Evolutionary conservation across 1,140 invertebrate species (phyloP), one percentile per base, ranked within the genome.

Genomic region (Drosophila mayri): DNA sequence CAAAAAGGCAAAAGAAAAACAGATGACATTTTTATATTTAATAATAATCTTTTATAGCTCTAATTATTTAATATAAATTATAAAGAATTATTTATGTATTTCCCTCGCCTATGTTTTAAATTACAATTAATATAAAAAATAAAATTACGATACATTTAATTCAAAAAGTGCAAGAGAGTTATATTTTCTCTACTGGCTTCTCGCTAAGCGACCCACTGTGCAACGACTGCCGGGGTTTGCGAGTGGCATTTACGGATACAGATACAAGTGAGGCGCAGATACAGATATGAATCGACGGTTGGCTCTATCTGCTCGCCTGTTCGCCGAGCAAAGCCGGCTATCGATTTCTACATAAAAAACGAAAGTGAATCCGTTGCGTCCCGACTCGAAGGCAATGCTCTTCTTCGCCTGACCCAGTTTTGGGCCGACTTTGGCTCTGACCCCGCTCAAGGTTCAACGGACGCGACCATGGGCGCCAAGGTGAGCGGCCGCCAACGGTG

Each of bases 331-430:
- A 88, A 87, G 85, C 80, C 75, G 68, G 83, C 83, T 88, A 87
- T 87, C 83, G 83, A 87, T 87, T 87, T 87, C 83, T 87, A 87
- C 83, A 87, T 87, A 87, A 87, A 91, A 91, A 91, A 71, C 84
- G 88, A 91, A 90, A 91, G 87, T 91, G 80, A 91, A 77, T 30
- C 41, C 22, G 35, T 9, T 12, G 18, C 28, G 30, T 12, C 20
- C 16, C 41, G 64, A 54, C 41, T 40, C 25, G 25, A 6, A 25
- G 38, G 57, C 57, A 20, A 38, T 55, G 35, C 52, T 55, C 35
- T 9, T 46, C 60, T 60, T 61, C 43, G 54, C 54, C 79, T 83
- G 81, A 83, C 83, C 83, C 72, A 88, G 47, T 71, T 87, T 72
- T 76, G 40, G 54, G 54, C 40, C 52, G 76, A 76, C 79, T 76